phyloP scores from a whole-genome alignment of 2,113 vertebrate genomes.

The Jacana jacana region DNA sequence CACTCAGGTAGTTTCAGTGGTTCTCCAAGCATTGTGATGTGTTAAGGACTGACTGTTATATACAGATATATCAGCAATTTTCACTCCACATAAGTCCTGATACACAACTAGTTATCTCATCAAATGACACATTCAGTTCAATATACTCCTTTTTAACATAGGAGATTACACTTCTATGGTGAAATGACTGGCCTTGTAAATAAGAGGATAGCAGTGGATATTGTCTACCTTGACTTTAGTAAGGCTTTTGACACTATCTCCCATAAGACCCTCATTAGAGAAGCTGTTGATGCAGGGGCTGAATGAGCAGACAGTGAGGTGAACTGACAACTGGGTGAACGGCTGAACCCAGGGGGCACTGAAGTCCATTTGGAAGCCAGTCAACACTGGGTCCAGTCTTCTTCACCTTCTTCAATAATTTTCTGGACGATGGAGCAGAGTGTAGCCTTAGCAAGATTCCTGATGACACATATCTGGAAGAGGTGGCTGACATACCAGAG shows the following conservation, averaged over 20 bases:
- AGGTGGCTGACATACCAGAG: rapidly evolving
- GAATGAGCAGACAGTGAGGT: neutral
- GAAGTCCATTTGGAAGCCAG: neutral
- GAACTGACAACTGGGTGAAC: neutral
- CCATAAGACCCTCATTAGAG: neutral
- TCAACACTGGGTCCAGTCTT: neutral
- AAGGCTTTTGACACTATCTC: neutral
- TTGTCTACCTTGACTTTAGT: neutral
- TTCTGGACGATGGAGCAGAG: too few relatives aligned
- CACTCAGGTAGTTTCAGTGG: neutral
- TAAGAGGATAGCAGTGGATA: neutral
- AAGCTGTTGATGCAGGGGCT: neutral
- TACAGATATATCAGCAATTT: neutral
- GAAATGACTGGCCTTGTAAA: neutral
- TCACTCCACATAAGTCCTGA: neutral
- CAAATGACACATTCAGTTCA: neutral
- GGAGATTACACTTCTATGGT: neutral
- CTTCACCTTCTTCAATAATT: neutral
- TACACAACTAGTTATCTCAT: neutral
- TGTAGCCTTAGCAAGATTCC: neutral
- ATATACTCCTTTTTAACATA: neutral
- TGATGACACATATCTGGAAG: neutral
- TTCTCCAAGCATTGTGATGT: neutral
- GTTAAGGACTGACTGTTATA: neutral
- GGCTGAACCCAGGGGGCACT: rapidly evolving